These are phyloP conservation scores for Drosophila colorata DNA, from an alignment of 2,888 invertebrate species.

Conservation along the genomic window DNA sequence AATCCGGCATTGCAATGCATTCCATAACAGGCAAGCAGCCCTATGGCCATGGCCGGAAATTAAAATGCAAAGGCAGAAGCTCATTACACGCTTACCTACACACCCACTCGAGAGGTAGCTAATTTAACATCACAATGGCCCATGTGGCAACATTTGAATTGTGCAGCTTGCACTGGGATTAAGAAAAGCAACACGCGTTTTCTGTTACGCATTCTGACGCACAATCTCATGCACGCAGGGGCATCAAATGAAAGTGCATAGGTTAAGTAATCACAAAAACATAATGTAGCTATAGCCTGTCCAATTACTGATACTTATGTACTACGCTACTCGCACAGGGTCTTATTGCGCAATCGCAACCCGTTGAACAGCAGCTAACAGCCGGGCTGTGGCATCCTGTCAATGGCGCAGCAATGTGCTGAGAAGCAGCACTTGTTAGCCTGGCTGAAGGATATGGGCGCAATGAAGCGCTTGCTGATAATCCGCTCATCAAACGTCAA, in stretches of 20 bases:
- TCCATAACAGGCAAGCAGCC: constrained; percentile 20
- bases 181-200: background rate
- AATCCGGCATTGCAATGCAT: constrained; percentile 28
- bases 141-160: background rate
- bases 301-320: background rate
- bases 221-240: background rate
- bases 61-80: constrained; percentile 78
- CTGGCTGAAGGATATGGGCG: constrained; percentile 17
- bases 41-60: constrained; percentile 66
- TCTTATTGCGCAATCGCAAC: constrained; percentile 21
- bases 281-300: background rate
- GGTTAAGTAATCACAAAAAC: background rate
- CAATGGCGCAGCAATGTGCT: constrained; percentile 21
- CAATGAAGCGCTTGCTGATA: constrained; percentile 51
- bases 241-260: background rate
- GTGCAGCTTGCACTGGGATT: constrained; percentile 1
- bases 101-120: constrained; percentile 19
- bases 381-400: constrained; percentile 8
- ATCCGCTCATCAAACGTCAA: constrained; percentile 82
- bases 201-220: background rate
- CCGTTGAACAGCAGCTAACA: too few relatives aligned
- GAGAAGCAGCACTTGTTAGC: constrained; percentile 55
- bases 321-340: background rate
- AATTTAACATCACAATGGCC: constrained; percentile 9
- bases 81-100: constrained; percentile 72